These are phyloP conservation scores for Scomber scombrus DNA, from an alignment of 2,113 vertebrate species.

Conservation along the genomic window DNA sequence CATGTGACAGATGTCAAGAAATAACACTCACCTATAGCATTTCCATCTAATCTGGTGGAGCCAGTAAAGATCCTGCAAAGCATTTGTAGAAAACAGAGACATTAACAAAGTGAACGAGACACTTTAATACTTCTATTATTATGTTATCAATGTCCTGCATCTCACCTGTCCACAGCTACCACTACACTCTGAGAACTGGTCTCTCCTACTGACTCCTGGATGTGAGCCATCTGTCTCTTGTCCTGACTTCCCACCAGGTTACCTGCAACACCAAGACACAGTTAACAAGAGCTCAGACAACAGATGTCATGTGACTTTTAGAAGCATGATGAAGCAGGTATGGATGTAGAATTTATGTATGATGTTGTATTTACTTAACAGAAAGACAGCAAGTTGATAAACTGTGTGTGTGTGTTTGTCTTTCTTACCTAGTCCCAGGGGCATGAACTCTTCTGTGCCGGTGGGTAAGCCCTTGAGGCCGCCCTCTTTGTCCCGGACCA, in stretches of 20 bases:
- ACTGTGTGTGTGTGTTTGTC: too few species aligned
- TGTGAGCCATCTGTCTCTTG: slow-evolving; percentile 93
- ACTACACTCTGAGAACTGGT: slow-evolving; percentile 99
- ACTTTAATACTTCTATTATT: neutral
- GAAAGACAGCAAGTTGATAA: too few species aligned
- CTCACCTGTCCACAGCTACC: slow-evolving; percentile 96
- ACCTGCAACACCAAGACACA: slow-evolving; percentile 81
- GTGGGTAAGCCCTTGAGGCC: slow-evolving; percentile 87
- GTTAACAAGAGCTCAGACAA: neutral
- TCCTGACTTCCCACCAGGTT: slow-evolving; percentile 93
- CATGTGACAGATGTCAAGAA: too few species aligned
- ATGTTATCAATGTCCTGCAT: too few species aligned
- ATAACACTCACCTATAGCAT: slow-evolving; percentile 91
- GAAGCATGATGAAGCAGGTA: neutral
- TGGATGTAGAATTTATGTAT: neutral
- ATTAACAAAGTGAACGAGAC: neutral
- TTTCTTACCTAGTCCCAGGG: slow-evolving; percentile 89
- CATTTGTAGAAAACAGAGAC: neutral
- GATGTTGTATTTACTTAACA: too few species aligned
- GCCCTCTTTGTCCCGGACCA: slow-evolving; percentile 90
- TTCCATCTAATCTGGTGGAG: slow-evolving; percentile 95
- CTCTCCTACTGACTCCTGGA: slow-evolving; percentile 97
- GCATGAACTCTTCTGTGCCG: slow-evolving; percentile 95
- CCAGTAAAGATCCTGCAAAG: slow-evolving; percentile 94
- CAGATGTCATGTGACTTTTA: neutral